Percentiles rank a stretch among this genome's conserved stretches.
Conservation (phyloP, 2,113 vertebrate species). For the Ceuthmochares aereus region DNA sequence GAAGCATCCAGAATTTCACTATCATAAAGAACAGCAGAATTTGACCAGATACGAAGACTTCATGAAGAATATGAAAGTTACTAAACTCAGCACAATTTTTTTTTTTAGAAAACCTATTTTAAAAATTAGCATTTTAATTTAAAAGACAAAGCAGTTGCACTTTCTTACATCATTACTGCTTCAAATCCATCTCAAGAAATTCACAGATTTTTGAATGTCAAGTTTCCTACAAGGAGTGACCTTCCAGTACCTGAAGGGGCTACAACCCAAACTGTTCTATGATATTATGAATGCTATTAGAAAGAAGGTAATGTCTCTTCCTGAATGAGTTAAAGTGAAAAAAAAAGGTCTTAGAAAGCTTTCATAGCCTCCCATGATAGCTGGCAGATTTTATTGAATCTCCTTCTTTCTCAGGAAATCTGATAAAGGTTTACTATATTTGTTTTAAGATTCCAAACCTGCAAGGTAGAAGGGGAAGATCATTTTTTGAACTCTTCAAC, state of each 20-base stretch:
- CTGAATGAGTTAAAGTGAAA: background rate
- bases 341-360: background rate
- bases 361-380: background rate
- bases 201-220: background rate
- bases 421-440: background rate
- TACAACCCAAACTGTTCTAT: too few relatives aligned
- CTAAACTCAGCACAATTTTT: background rate
- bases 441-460: background rate
- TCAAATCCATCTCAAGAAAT: background rate
- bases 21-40: background rate
- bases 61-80: background rate
- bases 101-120: background rate
- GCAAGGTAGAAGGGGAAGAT: background rate
- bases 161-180: background rate
- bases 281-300: background rate
- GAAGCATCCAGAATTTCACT: too few relatives aligned
- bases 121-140: background rate
- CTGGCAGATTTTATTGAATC: background rate
- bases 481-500: background rate
- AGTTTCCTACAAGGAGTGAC: background rate
- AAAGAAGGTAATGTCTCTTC: background rate
- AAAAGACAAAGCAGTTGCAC: background rate
- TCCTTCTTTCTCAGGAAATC: background rate
- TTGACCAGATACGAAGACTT: accelerated
- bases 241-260: too few relatives aligned